phyloP scores from a whole-genome alignment of 53 echinoderm and acorn worm genomes.

The Holothuria leucospilota region DNA sequence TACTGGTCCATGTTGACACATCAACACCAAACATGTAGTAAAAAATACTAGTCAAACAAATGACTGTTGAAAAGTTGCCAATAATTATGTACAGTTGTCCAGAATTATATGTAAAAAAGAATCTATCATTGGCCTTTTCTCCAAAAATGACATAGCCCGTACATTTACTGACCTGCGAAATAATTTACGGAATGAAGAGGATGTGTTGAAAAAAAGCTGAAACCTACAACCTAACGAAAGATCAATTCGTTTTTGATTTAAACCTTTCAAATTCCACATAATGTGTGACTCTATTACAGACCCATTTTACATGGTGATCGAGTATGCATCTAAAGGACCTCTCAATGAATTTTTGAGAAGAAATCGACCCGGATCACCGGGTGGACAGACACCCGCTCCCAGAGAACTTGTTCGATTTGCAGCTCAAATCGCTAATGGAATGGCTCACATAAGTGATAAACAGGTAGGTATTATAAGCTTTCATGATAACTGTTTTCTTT shows the following conservation, averaged over 20 bases:
- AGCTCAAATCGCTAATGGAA: conserved; percentile 75
- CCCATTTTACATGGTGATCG: conserved; percentile 82
- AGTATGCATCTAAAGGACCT: conserved; percentile 75
- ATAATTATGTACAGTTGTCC: too few relatives aligned
- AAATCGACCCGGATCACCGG: conserved; percentile 66
- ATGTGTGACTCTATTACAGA: conserved; percentile 43
- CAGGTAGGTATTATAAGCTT: conserved; percentile 48
- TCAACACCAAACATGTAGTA: too few relatives aligned
- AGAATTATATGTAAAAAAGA: too few relatives aligned
- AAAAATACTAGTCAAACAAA: too few relatives aligned
- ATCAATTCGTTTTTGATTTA: too few relatives aligned
- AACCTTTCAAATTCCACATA: background rate
- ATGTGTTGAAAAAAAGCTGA: too few relatives aligned
- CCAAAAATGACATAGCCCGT: too few relatives aligned
- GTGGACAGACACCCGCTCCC: conserved; percentile 59
- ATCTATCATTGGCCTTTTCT: too few relatives aligned
- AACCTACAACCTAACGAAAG: background rate
- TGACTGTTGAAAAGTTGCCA: too few relatives aligned
- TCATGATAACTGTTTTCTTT: conserved; percentile 58
- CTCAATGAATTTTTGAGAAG: conserved; percentile 70
- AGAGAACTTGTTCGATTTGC: conserved; percentile 76
- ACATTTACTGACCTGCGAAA: too few relatives aligned
- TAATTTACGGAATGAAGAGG: too few relatives aligned
- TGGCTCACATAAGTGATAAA: conserved; percentile 64
- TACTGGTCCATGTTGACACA: too few relatives aligned